Evolutionary conservation across 1,140 invertebrate genomes (phyloP).

Genomic region (Coenobita brevimanus): DNA sequence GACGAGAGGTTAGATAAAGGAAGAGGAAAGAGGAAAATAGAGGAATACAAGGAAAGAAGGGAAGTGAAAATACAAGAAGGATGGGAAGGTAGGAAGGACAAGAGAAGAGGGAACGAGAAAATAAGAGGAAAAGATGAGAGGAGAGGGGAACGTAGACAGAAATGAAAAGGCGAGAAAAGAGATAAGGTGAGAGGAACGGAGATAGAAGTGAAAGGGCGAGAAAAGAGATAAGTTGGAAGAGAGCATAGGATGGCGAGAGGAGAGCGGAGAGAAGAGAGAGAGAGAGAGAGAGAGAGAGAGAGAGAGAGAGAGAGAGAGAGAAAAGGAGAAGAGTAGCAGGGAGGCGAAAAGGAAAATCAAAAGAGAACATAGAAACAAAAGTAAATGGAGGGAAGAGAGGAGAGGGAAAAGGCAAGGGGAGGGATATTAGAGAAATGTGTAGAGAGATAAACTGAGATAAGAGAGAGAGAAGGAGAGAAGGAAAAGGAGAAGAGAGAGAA

Average conservation of each 20-base stretch:
- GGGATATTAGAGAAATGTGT: neutral
- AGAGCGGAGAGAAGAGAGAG: neutral
- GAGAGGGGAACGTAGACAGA: neutral
- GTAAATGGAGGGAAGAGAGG: neutral
- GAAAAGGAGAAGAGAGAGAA: neutral
- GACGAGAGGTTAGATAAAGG: neutral
- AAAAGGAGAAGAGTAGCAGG: neutral
- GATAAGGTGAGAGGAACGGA: neutral
- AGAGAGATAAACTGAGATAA: neutral
- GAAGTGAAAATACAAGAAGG: neutral
- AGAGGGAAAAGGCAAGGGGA: neutral
- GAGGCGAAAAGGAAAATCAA: neutral
- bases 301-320: conserved; percentile 18
- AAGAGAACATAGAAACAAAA: neutral
- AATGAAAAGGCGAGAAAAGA: neutral
- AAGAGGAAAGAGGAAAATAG: neutral
- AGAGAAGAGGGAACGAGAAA: neutral
- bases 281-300: conserved; percentile 32
- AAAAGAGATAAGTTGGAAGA: too few species aligned
- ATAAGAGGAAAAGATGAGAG: neutral
- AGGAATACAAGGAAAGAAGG: neutral
- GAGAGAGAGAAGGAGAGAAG: neutral
- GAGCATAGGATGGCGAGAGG: neutral
- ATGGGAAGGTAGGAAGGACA: neutral
- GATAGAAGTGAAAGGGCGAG: too few species aligned